A percentile compares a stretch with the other conserved stretches of the same genome.
Conservation (phyloP, 2,113 vertebrate species). For the Anhinga anhinga region DNA sequence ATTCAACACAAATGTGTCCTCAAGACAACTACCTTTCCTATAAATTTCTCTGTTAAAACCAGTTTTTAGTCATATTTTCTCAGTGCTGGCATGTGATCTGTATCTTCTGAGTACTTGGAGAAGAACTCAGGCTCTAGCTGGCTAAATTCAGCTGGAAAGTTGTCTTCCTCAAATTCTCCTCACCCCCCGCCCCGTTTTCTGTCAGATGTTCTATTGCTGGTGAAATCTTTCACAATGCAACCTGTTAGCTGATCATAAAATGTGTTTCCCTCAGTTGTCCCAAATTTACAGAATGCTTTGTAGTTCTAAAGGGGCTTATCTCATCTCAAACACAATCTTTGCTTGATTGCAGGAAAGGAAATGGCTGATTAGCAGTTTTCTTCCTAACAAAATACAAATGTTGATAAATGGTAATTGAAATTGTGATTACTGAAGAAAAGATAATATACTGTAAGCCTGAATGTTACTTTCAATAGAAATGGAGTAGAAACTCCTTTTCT, state of each 20-base stretch:
- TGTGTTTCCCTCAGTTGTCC: not conserved
- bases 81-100: not conserved
- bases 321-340: not conserved
- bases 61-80: not conserved
- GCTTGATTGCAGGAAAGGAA: conserved; percentile 15
- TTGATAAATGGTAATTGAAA: conserved; percentile 16
- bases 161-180: not conserved
- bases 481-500: not conserved
- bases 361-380: not conserved
- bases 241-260: not conserved
- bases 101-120: not conserved
- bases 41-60: not conserved
- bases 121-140: not conserved
- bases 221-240: not conserved
- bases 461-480: not conserved
- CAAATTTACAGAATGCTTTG: not conserved
- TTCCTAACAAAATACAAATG: not conserved
- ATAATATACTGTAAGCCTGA: not conserved
- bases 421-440: not conserved
- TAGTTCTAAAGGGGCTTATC: not conserved
- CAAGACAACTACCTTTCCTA: not conserved
- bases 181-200: not conserved
- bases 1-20: not conserved
- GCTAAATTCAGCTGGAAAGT: not conserved
- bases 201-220: not conserved